Evolutionary conservation across 2,888 invertebrate genomes (phyloP), one percentile per base, ranked within the genome.

Genomic region (Achlya flavicornis): DNA sequence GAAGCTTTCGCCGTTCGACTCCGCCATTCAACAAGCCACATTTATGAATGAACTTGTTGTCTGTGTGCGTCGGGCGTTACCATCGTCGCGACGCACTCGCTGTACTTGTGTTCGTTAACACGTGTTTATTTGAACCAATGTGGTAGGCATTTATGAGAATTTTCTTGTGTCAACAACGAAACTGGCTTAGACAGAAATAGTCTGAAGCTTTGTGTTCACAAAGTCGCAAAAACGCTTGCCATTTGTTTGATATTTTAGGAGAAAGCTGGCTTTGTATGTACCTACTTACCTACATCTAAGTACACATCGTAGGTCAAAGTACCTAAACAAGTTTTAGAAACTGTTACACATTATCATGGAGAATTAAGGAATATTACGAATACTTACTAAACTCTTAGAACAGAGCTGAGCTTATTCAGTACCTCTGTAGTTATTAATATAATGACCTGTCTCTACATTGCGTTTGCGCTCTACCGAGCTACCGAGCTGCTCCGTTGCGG

Each of bases 81-180:
- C 74, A n/a, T 46, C 46, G 74, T 81, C 74, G 71, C 70, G 69
- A 74, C 65, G 67, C 60, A 62, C 64, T 46, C 63, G 67, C 64
- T 73, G 63, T 64, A 75, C 75, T 76, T 77, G 85, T 84, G 85
- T 81, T 73, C 63, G 73, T 74, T 76, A 82, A 87, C 92, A 91
- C 89, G 91, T 92, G 92, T 91, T 91, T 87, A 84, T 89, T 87
- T 84, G 85, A 87, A 78, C 79, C 86, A 86, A 87, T 85, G 86
- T 85, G 89, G 87, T 86, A 88, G 90, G 91, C 92, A 91, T 91
- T 92, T 89, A 91, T 91, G 92, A 91, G 92, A 93, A 92, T 90
- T 91, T 87, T 89, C 92, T 91, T 90, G 84, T 90, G 90, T 92
- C 92, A 92, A 92, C 92, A 92, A 82, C 81, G 82, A 81, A 85